Conservation (phyloP, 2,888 invertebrate species). For the Dicyrtomina minuta region DNA sequence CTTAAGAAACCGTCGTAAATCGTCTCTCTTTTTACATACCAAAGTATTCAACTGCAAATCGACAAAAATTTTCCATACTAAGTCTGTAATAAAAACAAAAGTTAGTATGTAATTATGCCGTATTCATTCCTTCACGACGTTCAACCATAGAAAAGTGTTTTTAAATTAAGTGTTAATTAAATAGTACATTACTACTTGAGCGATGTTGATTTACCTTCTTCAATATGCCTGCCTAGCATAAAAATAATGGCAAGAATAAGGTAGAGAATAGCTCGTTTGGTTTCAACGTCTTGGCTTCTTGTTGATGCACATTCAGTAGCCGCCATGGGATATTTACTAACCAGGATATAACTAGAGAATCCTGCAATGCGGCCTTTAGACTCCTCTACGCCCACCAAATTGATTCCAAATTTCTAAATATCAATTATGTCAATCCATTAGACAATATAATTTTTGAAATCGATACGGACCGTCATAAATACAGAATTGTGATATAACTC, state of each 20-base stretch:
- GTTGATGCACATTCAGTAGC: slow-evolving; percentile 39
- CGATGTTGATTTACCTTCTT: no score
- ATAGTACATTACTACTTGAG: background rate
- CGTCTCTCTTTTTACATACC: slow-evolving; percentile 40
- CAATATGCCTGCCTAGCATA: slow-evolving; percentile 44
- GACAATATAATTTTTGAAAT: no score
- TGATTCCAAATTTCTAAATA: slow-evolving; percentile 47
- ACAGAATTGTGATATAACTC: background rate
- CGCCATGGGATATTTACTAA: slow-evolving; percentile 40
- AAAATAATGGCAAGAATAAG: slow-evolving; percentile 41
- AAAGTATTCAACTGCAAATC: slow-evolving; percentile 32
- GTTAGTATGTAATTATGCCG: background rate
- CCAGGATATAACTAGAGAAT: slow-evolving; percentile 36
- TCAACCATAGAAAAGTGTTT: background rate
- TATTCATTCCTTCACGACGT: background rate
- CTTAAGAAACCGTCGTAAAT: slow-evolving; percentile 43
- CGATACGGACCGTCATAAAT: background rate
- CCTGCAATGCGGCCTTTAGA: slow-evolving; percentile 19
- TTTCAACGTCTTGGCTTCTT: slow-evolving; percentile 33
- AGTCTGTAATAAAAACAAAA: slow-evolving; percentile 28
- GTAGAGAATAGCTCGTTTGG: slow-evolving; percentile 40
- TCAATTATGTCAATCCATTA: background rate
- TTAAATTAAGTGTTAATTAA: background rate
- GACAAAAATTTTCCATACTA: slow-evolving; percentile 38
- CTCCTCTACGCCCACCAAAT: slow-evolving; percentile 41